phyloP scores from a whole-genome alignment of 2,888 invertebrate genomes.

The Patella pellucida region DNA sequence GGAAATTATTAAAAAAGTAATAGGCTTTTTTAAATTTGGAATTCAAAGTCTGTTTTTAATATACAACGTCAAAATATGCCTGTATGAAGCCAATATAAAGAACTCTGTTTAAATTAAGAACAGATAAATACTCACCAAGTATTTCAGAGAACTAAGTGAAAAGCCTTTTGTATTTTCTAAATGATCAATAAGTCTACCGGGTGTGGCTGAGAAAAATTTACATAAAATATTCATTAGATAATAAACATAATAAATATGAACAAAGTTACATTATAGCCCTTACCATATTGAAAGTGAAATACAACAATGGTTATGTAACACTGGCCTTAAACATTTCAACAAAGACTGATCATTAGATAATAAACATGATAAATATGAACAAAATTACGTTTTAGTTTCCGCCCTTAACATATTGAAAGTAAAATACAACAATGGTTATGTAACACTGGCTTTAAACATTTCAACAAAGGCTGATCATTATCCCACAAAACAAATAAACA shows the following conservation, averaged over 20 bases:
- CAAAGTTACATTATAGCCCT: no score
- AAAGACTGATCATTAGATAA: not conserved
- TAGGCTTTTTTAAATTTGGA: no score
- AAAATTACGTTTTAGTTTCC: not conserved
- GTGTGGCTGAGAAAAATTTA: slow-evolving; percentile 79
- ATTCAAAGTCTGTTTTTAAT: no score
- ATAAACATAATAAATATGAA: no score
- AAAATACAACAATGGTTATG: no score
- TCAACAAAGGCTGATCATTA: no score
- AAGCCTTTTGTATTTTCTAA: slow-evolving; percentile 98
- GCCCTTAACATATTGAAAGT: no score
- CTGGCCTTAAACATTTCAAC: not conserved
- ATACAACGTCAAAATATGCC: no score
- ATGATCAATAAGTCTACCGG: slow-evolving; percentile 95
- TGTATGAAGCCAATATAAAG: no score
- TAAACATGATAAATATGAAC: no score
- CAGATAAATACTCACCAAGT: slow-evolving; percentile 77
- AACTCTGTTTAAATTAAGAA: not conserved
- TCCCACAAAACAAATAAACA: not conserved
- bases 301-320: not conserved
- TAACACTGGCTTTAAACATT: no score
- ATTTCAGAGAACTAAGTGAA: slow-evolving; percentile 88
- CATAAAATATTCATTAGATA: not conserved
- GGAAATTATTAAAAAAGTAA: not conserved
- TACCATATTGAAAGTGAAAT: no score